These are phyloP conservation scores for Drosophila dives DNA, from an alignment of 2,888 invertebrate genomes.

Conservation along the genomic window DNA sequence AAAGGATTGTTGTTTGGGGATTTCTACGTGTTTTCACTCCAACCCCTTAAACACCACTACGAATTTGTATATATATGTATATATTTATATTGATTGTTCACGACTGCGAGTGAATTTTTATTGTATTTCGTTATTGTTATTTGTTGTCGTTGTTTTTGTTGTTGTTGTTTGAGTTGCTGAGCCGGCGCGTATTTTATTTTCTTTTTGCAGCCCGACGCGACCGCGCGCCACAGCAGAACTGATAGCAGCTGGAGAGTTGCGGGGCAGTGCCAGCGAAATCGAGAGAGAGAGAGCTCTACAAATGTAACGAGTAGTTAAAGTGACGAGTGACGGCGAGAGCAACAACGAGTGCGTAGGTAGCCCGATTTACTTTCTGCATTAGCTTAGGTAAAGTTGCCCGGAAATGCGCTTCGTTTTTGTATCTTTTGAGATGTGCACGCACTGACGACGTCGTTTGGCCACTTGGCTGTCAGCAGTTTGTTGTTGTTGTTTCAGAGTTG, in stretches of 20 bases:
- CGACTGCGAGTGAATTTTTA: slow-evolving; percentile 5
- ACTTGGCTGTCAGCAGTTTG: slow-evolving; percentile 73
- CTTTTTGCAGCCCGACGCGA: slow-evolving; percentile 58
- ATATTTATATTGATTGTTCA: slow-evolving; percentile 30
- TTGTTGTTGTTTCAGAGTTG: slow-evolving; percentile 37
- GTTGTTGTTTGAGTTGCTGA: slow-evolving; percentile 4
- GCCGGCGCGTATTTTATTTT: slow-evolving; percentile 35
- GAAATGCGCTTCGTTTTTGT: slow-evolving; percentile 68
- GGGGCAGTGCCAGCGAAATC: slow-evolving; percentile 14
- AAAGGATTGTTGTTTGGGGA: slow-evolving; percentile 62
- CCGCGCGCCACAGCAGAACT: slow-evolving; percentile 54
- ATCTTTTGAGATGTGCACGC: slow-evolving; percentile 55
- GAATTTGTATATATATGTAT: slow-evolving; percentile 2
- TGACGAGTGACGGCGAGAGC: background rate
- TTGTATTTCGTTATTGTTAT: slow-evolving; percentile 26
- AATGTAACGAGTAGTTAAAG: slow-evolving; percentile 18
- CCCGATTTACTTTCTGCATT: background rate
- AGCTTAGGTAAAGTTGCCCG: slow-evolving; percentile 48
- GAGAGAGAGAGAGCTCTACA: slow-evolving; percentile 16
- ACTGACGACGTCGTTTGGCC: slow-evolving; percentile 38
- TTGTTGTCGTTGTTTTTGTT: slow-evolving; percentile 8
- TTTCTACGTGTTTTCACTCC: slow-evolving; percentile 12
- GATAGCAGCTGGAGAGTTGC: slow-evolving; percentile 51
- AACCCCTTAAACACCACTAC: slow-evolving; percentile 6
- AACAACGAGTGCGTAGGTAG: slow-evolving; percentile 36